Evolutionary conservation across 2,113 vertebrate species (phyloP).

Genomic region (Leptosomus discolor): DNA sequence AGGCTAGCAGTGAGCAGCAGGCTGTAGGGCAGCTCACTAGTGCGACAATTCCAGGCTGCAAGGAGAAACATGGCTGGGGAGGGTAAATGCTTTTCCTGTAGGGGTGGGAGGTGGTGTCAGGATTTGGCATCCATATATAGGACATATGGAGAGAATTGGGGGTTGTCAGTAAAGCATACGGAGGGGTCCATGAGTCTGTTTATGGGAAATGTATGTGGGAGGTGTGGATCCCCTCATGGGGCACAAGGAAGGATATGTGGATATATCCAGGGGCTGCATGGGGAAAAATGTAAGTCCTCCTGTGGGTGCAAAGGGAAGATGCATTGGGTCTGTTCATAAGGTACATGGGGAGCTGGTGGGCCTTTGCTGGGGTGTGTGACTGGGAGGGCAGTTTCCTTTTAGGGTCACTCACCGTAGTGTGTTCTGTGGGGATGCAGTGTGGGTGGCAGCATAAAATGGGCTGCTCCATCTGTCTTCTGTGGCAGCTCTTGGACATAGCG

Average conservation of each 20-base stretch:
- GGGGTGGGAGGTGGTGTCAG: accelerated
- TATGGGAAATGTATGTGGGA: not conserved
- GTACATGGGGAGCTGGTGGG: not conserved
- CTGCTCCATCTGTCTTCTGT: not conserved
- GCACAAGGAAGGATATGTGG: not conserved
- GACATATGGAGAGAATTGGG: not conserved
- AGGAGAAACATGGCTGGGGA: not conserved
- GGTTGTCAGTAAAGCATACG: not conserved
- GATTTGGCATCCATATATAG: not conserved
- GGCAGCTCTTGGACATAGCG: not conserved
- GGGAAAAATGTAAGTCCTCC: not conserved
- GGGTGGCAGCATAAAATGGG: not conserved
- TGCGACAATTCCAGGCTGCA: not conserved
- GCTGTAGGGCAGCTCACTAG: not conserved
- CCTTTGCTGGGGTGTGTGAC: not conserved
- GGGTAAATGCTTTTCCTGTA: not conserved
- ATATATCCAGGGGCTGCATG: not conserved
- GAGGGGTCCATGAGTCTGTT: not conserved
- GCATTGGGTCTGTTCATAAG: not conserved
- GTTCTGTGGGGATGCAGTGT: not conserved
- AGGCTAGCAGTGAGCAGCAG: not conserved
- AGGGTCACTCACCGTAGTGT: not conserved
- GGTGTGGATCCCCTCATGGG: not conserved
- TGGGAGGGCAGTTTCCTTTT: not conserved
- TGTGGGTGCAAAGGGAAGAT: not conserved